A percentile compares a stretch with the other conserved stretches of the same genome.
These are phyloP conservation scores for Nipponacmea schrenckii DNA, from an alignment of 2,888 invertebrate genomes.

Conservation along the genomic window DNA sequence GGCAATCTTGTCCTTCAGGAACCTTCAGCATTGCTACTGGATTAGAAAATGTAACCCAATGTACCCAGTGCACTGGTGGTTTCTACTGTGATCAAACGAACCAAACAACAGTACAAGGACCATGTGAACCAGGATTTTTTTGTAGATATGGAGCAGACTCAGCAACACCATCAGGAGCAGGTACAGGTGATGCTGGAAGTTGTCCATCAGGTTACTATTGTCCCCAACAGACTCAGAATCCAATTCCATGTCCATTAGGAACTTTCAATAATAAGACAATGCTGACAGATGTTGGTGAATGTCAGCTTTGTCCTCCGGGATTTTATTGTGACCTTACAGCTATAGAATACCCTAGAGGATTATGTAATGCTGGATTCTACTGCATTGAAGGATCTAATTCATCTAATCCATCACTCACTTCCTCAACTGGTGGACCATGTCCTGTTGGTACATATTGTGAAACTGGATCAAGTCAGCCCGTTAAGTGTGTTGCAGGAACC, in stretches of 20 bases:
- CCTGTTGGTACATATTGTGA: conserved; percentile 59
- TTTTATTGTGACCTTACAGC: conserved; percentile 59
- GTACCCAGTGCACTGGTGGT: conserved; percentile 60
- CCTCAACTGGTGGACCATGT: conserved; percentile 59
- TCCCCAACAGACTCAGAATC: conserved; percentile 49
- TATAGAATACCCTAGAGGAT: conserved; percentile 52
- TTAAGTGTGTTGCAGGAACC: conserved; percentile 56
- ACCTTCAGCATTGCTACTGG: conserved; percentile 53
- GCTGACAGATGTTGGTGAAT: conserved; percentile 41
- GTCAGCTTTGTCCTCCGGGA: conserved; percentile 58
- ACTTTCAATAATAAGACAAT: conserved; percentile 60
- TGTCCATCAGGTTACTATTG: conserved; percentile 64
- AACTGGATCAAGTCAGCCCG: conserved; percentile 50
- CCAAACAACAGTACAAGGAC: conserved; percentile 53
- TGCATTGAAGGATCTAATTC: conserved; percentile 56
- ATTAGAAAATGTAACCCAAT: conserved; percentile 50
- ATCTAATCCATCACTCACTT: conserved; percentile 44
- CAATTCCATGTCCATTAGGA: conserved; percentile 58
- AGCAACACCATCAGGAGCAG: conserved; percentile 42
- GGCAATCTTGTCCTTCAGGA: conserved; percentile 60
- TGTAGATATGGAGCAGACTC: conserved; percentile 57
- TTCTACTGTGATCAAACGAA: conserved; percentile 56
- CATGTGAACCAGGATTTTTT: conserved; percentile 60
- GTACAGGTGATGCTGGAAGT: conserved; percentile 52
- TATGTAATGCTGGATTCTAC: conserved; percentile 59